Conservation (phyloP, 2,113 vertebrate genomes). For the Marmota monax region DNA sequence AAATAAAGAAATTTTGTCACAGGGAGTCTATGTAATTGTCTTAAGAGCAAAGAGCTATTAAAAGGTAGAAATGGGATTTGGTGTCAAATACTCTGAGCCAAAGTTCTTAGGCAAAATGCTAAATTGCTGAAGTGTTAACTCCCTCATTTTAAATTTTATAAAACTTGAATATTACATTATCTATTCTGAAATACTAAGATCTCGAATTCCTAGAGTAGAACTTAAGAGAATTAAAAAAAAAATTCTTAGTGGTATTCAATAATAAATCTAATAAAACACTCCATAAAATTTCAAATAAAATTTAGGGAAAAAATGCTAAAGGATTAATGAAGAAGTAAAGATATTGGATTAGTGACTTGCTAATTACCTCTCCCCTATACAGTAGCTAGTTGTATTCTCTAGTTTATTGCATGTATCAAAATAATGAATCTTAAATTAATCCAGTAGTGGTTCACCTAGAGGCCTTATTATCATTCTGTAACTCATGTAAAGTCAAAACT, state of each 20-base stretch:
- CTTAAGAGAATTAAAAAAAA: neutral
- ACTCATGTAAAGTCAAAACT: slow-evolving; percentile 35
- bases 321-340: slow-evolving; percentile 34
- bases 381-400: neutral
- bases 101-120: slow-evolving; percentile 11
- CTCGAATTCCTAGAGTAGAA: neutral
- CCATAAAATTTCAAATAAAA: slow-evolving; percentile 52
- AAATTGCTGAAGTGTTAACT: neutral
- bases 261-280: slow-evolving; percentile 41
- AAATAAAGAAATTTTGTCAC: neutral
- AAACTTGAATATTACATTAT: neutral
- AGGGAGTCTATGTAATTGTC: neutral
- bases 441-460: neutral
- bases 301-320: neutral
- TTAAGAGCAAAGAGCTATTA: neutral
- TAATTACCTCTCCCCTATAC: neutral
- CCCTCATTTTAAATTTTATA: neutral
- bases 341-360: neutral
- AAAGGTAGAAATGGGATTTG: slow-evolving; percentile 4
- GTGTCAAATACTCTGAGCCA: neutral
- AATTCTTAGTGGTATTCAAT: neutral
- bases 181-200: slow-evolving; percentile 34
- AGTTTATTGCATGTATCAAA: neutral
- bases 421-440: slow-evolving; percentile 25
- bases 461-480: too few species aligned